Conservation (phyloP, 2,797 vertebrate species). For the Lemur catta region DNA sequence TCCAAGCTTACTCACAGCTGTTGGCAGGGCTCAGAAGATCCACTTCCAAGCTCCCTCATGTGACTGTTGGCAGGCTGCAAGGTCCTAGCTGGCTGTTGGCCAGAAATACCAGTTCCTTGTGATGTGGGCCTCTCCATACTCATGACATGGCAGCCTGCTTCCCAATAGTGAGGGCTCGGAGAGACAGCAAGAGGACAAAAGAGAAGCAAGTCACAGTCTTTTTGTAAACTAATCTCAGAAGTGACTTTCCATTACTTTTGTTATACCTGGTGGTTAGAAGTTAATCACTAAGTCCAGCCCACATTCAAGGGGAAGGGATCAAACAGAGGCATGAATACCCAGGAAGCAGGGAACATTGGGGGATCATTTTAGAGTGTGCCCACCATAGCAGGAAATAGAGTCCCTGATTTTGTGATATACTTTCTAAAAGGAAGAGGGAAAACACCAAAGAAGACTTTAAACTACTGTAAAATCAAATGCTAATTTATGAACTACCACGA, state of each 20-base stretch:
- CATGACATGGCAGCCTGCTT: not conserved
- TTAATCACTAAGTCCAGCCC: not conserved
- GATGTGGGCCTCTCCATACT: not conserved
- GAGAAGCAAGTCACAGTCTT: not conserved
- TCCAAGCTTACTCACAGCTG: constrained; percentile 14
- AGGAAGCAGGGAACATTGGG: not conserved
- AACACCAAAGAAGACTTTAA: not conserved
- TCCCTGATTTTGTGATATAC: not conserved
- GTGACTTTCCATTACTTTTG: not conserved
- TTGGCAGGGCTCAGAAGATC: not conserved
- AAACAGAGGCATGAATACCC: not conserved
- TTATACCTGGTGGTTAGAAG: not conserved
- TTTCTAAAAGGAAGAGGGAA: not conserved
- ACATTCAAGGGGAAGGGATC: not conserved
- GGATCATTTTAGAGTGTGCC: not conserved
- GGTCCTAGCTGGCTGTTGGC: not conserved
- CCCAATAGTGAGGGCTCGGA: not conserved
- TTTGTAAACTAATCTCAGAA: not conserved
- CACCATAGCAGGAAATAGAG: not conserved
- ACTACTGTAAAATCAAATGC: constrained; percentile 24
- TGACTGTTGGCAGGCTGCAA: constrained; percentile 25
- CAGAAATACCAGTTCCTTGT: constrained; percentile 4
- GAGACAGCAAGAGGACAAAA: not conserved
- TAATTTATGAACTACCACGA: not conserved
- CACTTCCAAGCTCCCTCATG: not conserved